A percentile compares a stretch with the other conserved stretches of the same genome.
These are phyloP conservation scores for Mnemiopsis leidyi DNA, from an alignment of 37 sponge, comb jelly and placozoan species.

Conservation along the genomic window DNA sequence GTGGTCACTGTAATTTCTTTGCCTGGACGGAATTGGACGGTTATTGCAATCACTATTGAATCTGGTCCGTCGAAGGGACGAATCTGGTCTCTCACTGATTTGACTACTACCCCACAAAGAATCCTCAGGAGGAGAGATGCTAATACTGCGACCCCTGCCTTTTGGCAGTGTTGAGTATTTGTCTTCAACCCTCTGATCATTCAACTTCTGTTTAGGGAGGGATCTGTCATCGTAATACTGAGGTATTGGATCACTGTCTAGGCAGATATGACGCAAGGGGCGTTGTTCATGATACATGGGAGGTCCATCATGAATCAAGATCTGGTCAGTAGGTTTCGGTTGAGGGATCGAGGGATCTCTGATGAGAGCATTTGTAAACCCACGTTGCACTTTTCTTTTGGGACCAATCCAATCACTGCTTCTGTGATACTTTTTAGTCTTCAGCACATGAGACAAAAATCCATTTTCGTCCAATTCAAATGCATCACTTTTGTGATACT, in stretches of 20 bases:
- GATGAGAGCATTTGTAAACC: slow-evolving; percentile 26
- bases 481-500: slow-evolving; percentile 19
- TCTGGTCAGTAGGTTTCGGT: not conserved
- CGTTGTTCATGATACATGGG: not conserved
- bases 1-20: not conserved
- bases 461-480: not conserved
- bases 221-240: not conserved
- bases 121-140: not conserved
- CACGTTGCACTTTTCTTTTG: not conserved
- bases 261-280: not conserved
- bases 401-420: slow-evolving; percentile 59
- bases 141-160: not conserved
- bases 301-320: slow-evolving; percentile 13
- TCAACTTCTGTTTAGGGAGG: slow-evolving; percentile 11
- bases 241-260: slow-evolving; percentile 16
- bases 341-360: slow-evolving; percentile 17
- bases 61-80: not conserved
- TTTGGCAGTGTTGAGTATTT: slow-evolving; percentile 25
- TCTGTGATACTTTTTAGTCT: slow-evolving; percentile 16
- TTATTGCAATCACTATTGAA: slow-evolving; percentile 41
- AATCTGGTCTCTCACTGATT: not conserved
- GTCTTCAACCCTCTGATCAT: not conserved
- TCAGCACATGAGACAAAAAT: slow-evolving; percentile 20
- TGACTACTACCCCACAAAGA: not conserved
- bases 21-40: not conserved